Evolutionary conservation across 1,140 invertebrate species (phyloP).

Genomic region (Euglossa dilemma): DNA sequence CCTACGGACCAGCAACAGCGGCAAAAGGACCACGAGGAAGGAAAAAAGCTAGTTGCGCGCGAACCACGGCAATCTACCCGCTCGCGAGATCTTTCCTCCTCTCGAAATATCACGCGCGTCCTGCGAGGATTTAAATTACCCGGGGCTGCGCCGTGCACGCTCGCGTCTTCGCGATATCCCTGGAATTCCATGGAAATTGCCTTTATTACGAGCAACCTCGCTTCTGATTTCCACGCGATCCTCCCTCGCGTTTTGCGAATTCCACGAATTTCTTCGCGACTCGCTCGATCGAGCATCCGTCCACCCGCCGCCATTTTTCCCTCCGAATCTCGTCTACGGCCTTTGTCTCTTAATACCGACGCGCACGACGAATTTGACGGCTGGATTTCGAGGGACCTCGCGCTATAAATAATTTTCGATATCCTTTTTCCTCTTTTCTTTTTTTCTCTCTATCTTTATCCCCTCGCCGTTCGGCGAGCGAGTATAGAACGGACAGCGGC

Average conservation of each 20-base stretch:
- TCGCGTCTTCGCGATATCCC: neutral
- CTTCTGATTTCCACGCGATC: neutral
- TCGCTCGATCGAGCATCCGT: neutral
- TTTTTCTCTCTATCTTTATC: neutral
- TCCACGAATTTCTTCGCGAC: neutral
- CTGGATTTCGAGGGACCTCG: neutral
- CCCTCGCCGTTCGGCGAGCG: too few species aligned
- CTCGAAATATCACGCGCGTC: constrained; percentile 61
- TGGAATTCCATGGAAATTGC: constrained; percentile 58
- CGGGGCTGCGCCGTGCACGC: constrained; percentile 8
- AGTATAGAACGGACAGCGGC: neutral
- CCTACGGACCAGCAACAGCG: neutral
- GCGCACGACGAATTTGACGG: neutral
- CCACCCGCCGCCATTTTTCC: too few species aligned
- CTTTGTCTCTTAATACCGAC: neutral
- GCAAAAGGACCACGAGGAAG: neutral
- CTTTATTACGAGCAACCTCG: constrained; percentile 30
- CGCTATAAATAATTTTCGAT: neutral
- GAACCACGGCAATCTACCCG: constrained; percentile 8
- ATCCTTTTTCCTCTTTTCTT: too few species aligned
- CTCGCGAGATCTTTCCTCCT: constrained; percentile 44
- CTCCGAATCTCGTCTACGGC: neutral
- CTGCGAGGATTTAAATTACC: constrained; percentile 59
- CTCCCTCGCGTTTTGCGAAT: neutral
- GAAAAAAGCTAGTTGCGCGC: neutral